phyloP scores from a whole-genome alignment of 2,888 invertebrate species.

The Erannis defoliaria region DNA sequence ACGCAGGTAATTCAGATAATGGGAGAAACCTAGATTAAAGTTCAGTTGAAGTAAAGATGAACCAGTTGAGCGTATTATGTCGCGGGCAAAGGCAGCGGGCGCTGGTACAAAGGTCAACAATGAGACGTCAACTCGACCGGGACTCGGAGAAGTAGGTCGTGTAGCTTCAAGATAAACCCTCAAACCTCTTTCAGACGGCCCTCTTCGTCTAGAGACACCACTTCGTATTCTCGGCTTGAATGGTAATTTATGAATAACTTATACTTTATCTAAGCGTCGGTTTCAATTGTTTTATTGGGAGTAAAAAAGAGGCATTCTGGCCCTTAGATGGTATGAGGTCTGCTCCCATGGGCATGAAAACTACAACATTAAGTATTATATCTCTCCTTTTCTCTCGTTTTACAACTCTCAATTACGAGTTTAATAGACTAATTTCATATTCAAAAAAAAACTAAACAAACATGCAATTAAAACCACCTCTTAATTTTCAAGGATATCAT shows the following conservation, averaged over 20 bases:
- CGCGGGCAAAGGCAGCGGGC: constrained; percentile 33
- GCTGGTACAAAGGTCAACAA: constrained; percentile 58
- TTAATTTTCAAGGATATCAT: neutral
- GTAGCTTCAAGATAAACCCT: constrained; percentile 58
- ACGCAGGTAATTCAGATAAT: neutral
- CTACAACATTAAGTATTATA: too few relatives aligned
- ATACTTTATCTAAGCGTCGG: constrained; percentile 10
- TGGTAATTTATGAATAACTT: constrained; percentile 23
- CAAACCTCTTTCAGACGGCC: constrained; percentile 54
- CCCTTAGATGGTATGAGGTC: too few relatives aligned
- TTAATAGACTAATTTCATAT: neutral
- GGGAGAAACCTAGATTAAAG: neutral
- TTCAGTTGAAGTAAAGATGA: constrained; percentile 4
- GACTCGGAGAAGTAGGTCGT: constrained; percentile 63
- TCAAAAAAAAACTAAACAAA: neutral
- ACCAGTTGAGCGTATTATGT: constrained; percentile 46
- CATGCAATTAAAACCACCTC: neutral
- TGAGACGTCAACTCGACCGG: constrained; percentile 53
- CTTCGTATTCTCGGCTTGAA: constrained; percentile 21
- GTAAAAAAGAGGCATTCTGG: too few relatives aligned
- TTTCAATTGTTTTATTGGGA: too few relatives aligned
- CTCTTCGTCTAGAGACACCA: constrained; percentile 37
- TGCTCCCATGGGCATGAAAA: too few relatives aligned
- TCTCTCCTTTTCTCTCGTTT: neutral
- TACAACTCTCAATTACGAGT: neutral